Conservation (phyloP, 2,113 vertebrate genomes). For the Ovis canadensis region DNA sequence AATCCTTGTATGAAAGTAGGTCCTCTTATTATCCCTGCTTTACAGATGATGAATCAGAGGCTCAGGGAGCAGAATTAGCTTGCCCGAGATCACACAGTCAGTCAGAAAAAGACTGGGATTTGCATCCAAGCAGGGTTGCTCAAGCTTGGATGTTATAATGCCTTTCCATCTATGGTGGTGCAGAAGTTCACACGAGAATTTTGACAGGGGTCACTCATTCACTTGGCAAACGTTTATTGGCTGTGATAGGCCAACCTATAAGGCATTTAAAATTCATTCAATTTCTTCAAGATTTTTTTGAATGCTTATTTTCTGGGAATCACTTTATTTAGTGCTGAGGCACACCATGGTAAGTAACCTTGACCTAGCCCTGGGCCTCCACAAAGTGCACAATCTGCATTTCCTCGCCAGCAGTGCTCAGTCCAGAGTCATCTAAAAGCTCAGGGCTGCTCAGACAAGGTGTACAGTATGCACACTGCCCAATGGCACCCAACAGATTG, state of each 20-base stretch:
- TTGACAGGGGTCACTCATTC: background rate
- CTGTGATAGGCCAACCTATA: background rate
- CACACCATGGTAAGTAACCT: no score
- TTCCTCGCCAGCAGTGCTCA: background rate
- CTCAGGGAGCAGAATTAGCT: background rate
- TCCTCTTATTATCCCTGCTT: background rate
- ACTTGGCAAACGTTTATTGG: background rate
- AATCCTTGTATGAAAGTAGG: background rate
- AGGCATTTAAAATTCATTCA: background rate
- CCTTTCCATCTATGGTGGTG: background rate
- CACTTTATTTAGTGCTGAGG: background rate
- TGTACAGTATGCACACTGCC: no score
- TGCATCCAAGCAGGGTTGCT: background rate
- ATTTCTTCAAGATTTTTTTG: background rate
- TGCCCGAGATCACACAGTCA: background rate
- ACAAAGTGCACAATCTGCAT: background rate
- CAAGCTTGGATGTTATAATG: background rate
- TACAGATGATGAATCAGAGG: background rate
- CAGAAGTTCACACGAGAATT: rapidly evolving
- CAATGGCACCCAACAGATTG: background rate
- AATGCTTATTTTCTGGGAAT: background rate
- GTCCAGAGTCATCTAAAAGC: background rate
- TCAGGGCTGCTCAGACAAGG: no score
- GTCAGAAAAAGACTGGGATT: background rate
- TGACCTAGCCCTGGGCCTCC: background rate